Base-by-base conservation (phyloP, 2,113 vertebrate species). In the Candoia aspera region DNA sequence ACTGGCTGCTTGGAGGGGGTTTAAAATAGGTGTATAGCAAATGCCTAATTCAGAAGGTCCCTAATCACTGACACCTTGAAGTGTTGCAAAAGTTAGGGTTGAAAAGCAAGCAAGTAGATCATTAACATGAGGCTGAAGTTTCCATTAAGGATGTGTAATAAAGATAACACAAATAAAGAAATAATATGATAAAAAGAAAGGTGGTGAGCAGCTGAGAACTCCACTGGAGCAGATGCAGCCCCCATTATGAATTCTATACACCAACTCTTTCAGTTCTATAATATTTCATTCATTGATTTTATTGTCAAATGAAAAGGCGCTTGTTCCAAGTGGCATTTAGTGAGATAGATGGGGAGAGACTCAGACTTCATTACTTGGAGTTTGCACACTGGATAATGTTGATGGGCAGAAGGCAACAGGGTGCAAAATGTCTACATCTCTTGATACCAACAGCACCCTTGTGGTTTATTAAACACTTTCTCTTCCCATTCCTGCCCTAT, bases 241-340 rank as follows among this genome's bases (percentile, higher is more conserved):
- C 90, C 93, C 60, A 12, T 97, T 97, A 98, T 95, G 96, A 94
- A 98, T 98, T 98, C 97, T 85, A 93, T 46, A 94, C 95, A 96
- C 96, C 94, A 92, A 93, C 91, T 87, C 6, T 6, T 95, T 94
- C 94, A 95, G 94, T 94, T 92, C 91, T 95, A 95, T 62, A 96
- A 98, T 98, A 98, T 98, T 98, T 98, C 97, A 97, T 92, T 95
- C 97, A 98, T 98, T 96, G 97, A 98, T 98, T 98, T 98, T 97
- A 97, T 95, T 98, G 97, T 98, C 97, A 97, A 97, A 97, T 93
- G 95, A 96, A 97, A 98, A 98, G 96, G 96, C 10, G 0, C 95
- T 96, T 94, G 95, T 94, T 98, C 96, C 97, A 97, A 97, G 94
- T 97, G 97, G 97, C 97, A 97, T 98, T 98, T 97, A 97, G 93